phyloP scores from a whole-genome alignment of 2,888 invertebrate species.

The Lapara coniferarum region DNA sequence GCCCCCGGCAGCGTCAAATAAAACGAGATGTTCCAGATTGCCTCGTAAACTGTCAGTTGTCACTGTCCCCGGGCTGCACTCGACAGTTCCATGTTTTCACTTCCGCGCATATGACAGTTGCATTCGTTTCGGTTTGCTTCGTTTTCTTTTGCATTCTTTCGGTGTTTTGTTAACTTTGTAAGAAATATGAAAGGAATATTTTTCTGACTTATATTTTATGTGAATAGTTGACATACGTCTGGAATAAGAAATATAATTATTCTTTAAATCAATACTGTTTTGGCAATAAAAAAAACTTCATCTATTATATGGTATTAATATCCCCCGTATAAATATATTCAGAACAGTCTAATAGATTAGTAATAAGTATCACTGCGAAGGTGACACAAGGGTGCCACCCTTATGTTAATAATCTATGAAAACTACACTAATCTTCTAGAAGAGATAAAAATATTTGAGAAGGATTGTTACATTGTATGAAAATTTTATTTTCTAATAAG shows the following conservation, averaged over 20 bases:
- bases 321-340: neutral
- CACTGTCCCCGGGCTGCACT: neutral
- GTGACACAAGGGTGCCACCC: neutral
- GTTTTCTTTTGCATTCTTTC: neutral
- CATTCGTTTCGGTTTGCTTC: conserved; percentile 9
- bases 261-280: too few relatives aligned
- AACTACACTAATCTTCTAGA: too few relatives aligned
- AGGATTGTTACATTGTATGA: neutral
- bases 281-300: too few relatives aligned
- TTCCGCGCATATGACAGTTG: conserved; percentile 3
- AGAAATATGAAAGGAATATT: too few relatives aligned
- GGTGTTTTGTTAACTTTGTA: neutral
- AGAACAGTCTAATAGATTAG: conserved; percentile 14
- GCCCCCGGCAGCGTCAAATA: conserved; percentile 53
- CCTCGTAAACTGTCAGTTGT: conserved; percentile 59
- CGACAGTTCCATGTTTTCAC: conserved; percentile 10
- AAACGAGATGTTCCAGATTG: conserved; percentile 66
- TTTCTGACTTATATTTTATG: too few relatives aligned
- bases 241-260: too few relatives aligned
- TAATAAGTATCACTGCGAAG: conserved; percentile 3
- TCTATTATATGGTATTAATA: neutral
- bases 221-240: too few relatives aligned
- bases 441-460: neutral
- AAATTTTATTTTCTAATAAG: too few relatives aligned
- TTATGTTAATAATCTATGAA: neutral